A percentile compares a stretch with the other conserved stretches of the same genome.
Conservation (phyloP, 2,888 invertebrate species). For the Beris chalybata region DNA sequence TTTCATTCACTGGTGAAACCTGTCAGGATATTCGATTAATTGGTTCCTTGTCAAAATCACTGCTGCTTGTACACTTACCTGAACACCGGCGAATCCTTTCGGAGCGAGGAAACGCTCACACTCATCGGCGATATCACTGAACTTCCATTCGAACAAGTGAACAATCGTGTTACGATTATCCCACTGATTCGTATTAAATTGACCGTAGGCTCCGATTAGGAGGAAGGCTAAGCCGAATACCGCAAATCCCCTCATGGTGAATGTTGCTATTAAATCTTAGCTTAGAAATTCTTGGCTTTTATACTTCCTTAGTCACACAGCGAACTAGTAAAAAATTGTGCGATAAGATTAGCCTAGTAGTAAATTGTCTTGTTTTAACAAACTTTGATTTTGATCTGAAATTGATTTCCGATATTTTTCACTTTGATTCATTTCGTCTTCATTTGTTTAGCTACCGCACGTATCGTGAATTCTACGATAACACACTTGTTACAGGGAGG, state of each 20-base stretch:
- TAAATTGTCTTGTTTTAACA: no score
- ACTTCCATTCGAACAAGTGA: slow-evolving; percentile 82
- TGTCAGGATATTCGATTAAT: slow-evolving; percentile 35
- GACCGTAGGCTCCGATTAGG: slow-evolving; percentile 45
- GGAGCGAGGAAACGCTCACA: slow-evolving; percentile 77
- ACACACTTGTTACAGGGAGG: no score
- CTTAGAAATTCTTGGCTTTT: no score
- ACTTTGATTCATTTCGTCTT: no score
- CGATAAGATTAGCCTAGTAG: no score
- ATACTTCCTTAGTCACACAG: no score
- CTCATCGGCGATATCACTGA: slow-evolving; percentile 76
- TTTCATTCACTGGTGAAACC: slow-evolving; percentile 76
- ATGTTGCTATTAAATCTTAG: no score
- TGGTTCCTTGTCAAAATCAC: neutral
- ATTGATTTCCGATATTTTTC: no score
- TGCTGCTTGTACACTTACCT: slow-evolving; percentile 57
- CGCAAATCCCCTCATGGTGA: slow-evolving; percentile 11
- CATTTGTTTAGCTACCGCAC: no score
- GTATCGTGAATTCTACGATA: no score
- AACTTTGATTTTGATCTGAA: no score
- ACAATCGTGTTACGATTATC: slow-evolving; percentile 67
- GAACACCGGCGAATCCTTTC: slow-evolving; percentile 72
- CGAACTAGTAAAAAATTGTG: no score
- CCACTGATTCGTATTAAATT: slow-evolving; percentile 63
- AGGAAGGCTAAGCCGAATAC: slow-evolving; percentile 1